Percentiles rank a stretch among this genome's conserved stretches.
Conservation (phyloP, 2,797 vertebrate genomes). For the Sparidentex hasta region DNA sequence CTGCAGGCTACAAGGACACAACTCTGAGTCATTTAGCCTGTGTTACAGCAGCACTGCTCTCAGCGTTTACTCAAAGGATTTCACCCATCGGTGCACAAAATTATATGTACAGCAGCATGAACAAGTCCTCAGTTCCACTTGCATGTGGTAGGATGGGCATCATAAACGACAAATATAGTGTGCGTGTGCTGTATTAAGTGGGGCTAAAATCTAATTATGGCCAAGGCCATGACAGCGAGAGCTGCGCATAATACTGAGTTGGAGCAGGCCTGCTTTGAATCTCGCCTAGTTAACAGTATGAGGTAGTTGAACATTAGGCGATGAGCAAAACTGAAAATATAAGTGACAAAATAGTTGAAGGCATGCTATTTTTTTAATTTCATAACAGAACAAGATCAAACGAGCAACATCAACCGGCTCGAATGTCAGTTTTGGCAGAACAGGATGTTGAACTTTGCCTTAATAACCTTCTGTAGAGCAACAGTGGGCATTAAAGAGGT, state of each 20-base stretch:
- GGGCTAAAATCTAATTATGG: conserved; percentile 38
- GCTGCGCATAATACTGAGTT: conserved; percentile 8
- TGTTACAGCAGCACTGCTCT: conserved; percentile 23
- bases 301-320: conserved; percentile 6
- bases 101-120: conserved; percentile 20
- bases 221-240: conserved; percentile 13
- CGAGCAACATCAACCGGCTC: background rate
- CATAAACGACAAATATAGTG: conserved; percentile 32
- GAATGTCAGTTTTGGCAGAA: background rate
- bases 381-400: conserved; percentile 2
- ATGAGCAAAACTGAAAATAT: conserved; percentile 15
- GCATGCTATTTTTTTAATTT: conserved; percentile 7
- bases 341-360: background rate
- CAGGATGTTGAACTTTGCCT: background rate
- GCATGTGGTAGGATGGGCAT: conserved; percentile 19
- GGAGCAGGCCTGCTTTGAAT: conserved; percentile 31
- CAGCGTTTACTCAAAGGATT: conserved; percentile 39
- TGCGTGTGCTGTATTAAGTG: conserved; percentile 32
- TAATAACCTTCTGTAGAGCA: background rate
- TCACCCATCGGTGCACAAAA: conserved; percentile 38
- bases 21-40: conserved; percentile 44
- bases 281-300: conserved; percentile 13
- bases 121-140: conserved; percentile 29
- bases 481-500: background rate
- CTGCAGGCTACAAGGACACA: conserved; percentile 49